Percentiles rank a stretch among this genome's conserved stretches.
Evolutionary conservation across 1,140 invertebrate genomes (phyloP).

Genomic region (Conus betulinus): DNA sequence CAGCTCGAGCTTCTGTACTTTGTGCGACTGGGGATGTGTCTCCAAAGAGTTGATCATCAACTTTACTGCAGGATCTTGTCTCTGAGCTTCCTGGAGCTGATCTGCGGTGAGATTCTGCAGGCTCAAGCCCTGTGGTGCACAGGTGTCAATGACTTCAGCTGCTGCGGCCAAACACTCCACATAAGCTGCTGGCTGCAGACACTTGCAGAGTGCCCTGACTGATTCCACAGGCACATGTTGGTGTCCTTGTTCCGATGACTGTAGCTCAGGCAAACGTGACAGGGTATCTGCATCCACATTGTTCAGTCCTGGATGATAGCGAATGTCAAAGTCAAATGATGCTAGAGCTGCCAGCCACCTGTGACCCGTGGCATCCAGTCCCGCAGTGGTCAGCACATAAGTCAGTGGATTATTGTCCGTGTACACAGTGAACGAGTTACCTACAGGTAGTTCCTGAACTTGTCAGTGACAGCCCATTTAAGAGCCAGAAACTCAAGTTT

Average conservation of each 20-base stretch:
- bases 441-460: constrained; percentile 41
- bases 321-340: constrained; percentile 14
- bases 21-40: too few relatives aligned
- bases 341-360: constrained; percentile 26
- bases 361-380: constrained; percentile 26
- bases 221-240: background rate
- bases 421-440: constrained; percentile 17
- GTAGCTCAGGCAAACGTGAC: constrained; percentile 10
- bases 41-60: background rate
- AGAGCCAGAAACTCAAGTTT: constrained; percentile 47
- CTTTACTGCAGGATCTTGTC: background rate
- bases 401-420: constrained; percentile 40
- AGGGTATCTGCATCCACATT: constrained; percentile 42
- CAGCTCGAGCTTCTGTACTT: background rate
- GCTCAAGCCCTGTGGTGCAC: background rate
- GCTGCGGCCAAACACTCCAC: background rate
- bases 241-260: too few relatives aligned
- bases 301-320: background rate
- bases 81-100: background rate
- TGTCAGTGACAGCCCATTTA: constrained; percentile 50
- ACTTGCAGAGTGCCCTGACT: background rate
- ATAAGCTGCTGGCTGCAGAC: background rate
- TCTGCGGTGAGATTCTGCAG: background rate
- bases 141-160: background rate
- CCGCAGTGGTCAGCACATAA: constrained; percentile 24